A percentile compares a stretch with the other conserved stretches of the same genome.
phyloP scores from a whole-genome alignment of 2,888 invertebrate genomes.

The Yponomeuta plumbellus region DNA sequence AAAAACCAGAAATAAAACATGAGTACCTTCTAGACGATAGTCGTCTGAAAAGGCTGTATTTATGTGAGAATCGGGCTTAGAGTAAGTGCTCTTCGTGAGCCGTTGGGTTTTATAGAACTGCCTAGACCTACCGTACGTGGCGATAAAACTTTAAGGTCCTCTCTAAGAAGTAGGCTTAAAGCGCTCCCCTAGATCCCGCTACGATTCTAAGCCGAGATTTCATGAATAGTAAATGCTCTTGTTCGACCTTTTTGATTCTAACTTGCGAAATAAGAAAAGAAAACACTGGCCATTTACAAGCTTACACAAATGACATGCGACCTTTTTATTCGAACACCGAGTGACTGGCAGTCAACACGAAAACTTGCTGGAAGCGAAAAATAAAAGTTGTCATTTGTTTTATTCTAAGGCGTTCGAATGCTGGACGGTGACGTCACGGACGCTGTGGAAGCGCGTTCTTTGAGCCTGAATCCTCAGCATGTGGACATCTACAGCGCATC shows the following conservation, averaged over 20 bases:
- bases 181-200: background rate
- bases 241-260: background rate
- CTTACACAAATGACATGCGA: background rate
- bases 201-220: background rate
- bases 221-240: background rate
- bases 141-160: conserved; percentile 1
- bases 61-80: background rate
- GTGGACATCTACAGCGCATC: conserved; percentile 99
- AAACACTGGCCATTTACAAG: background rate
- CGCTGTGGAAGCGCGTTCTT: conserved; percentile 96
- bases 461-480: conserved; percentile 96
- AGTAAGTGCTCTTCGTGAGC: background rate
- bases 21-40: too few species aligned
- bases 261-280: background rate
- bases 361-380: background rate
- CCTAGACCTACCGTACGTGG: background rate
- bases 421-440: conserved; percentile 99
- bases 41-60: background rate
- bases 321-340: background rate
- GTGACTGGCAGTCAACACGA: background rate
- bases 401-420: conserved; percentile 91
- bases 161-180: background rate
- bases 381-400: background rate
- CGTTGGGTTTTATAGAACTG: background rate
- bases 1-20: background rate